A percentile compares a stretch with the other conserved stretches of the same genome.
phyloP scores from a whole-genome alignment of 2,797 vertebrate species.

The Poliocrania exsul region DNA sequence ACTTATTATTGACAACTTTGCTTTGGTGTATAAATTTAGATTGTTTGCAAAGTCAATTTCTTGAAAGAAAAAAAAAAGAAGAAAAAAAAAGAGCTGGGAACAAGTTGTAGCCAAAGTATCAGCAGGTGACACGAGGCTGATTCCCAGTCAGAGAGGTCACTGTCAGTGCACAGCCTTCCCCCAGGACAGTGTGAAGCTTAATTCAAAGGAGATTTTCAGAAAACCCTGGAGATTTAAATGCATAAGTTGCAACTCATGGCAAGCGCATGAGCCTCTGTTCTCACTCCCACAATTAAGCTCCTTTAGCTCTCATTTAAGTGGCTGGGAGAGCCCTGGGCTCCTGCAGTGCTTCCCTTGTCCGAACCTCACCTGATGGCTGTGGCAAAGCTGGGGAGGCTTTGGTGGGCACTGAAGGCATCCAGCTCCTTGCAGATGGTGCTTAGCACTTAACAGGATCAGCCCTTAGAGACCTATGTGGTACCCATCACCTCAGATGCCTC shows the following conservation, averaged over 20 bases:
- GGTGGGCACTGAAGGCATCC: not conserved
- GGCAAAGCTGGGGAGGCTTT: not conserved
- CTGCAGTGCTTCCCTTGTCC: not conserved
- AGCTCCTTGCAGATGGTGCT: not conserved
- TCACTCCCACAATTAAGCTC: not conserved
- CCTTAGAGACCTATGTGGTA: not conserved
- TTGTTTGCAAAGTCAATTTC: not conserved
- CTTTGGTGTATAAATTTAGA: not conserved
- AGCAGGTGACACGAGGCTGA: not conserved
- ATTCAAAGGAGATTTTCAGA: constrained; percentile 13
- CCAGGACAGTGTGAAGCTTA: not conserved
- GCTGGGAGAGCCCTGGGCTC: not conserved
- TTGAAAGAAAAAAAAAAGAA: not conserved
- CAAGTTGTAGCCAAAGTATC: not conserved
- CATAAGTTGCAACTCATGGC: constrained; percentile 22
- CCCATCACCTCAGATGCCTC: constrained; percentile 55
- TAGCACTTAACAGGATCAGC: constrained; percentile 59
- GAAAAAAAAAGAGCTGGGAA: not conserved
- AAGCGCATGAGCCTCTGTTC: not conserved
- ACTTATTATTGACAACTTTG: not conserved
- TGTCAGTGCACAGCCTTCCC: not conserved
- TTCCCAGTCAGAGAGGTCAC: not conserved
- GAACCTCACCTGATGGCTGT: not conserved
- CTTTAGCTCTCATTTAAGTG: constrained; percentile 23
- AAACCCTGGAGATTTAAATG: constrained; percentile 43